Evolutionary conservation across 2,797 vertebrate genomes (phyloP).

Genomic region (Morus bassanus): DNA sequence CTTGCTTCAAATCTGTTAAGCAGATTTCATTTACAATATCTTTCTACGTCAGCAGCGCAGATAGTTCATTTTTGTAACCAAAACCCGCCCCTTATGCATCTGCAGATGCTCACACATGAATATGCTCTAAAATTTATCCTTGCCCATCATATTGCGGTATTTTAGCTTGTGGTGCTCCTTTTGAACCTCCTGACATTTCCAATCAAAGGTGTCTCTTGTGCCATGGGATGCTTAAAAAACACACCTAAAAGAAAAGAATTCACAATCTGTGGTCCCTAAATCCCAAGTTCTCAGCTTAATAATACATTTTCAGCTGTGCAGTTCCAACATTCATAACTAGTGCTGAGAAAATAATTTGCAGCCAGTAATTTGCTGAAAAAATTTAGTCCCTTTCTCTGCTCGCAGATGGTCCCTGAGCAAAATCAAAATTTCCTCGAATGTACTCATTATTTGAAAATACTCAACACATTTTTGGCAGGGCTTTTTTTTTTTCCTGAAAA

Average conservation of each 20-base stretch:
- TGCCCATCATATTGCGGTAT: background rate
- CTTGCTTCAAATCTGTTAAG: background rate
- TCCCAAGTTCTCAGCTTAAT: slow-evolving; percentile 57
- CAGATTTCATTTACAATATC: background rate
- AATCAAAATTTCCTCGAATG: slow-evolving; percentile 66
- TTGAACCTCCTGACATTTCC: background rate
- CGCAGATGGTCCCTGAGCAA: slow-evolving; percentile 67
- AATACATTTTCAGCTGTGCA: slow-evolving; percentile 56
- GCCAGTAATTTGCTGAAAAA: slow-evolving; percentile 64
- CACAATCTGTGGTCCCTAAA: slow-evolving; percentile 4
- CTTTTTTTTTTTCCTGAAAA: background rate
- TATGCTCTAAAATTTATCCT: background rate
- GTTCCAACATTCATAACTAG: slow-evolving; percentile 55
- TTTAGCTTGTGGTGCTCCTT: background rate
- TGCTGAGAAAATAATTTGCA: slow-evolving; percentile 63
- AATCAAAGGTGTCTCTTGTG: background rate
- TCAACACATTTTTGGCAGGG: slow-evolving; percentile 61
- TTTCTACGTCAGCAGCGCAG: background rate
- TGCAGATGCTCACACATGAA: background rate
- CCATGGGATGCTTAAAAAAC: background rate
- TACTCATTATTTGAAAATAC: slow-evolving; percentile 68
- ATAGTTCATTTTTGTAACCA: background rate
- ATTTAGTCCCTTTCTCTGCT: slow-evolving; percentile 64
- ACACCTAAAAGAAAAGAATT: background rate
- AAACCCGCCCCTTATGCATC: background rate